These are phyloP conservation scores for Pholis gunnellus DNA, from an alignment of 2,113 vertebrate genomes.

Conservation along the genomic window DNA sequence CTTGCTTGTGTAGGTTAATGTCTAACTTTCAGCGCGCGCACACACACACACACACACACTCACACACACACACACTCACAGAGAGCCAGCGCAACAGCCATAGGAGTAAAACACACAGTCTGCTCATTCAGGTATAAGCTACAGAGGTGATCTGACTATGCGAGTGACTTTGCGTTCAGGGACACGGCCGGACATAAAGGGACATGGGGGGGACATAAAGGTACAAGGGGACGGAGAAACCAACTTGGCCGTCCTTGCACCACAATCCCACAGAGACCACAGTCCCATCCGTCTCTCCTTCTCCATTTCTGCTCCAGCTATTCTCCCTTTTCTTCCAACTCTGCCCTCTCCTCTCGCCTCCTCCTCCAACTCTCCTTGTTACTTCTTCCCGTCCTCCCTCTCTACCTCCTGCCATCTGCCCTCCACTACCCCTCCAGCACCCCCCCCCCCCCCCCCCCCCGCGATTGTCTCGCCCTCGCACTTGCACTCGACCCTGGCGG, in stretches of 20 bases:
- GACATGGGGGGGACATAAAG: slow-evolving; percentile 64
- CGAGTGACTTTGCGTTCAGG: slow-evolving; percentile 69
- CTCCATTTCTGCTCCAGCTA: slow-evolving; percentile 35
- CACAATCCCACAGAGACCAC: slow-evolving; percentile 80
- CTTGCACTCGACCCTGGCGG: slow-evolving; percentile 64
- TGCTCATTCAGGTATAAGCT: slow-evolving; percentile 62
- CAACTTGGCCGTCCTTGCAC: slow-evolving; percentile 92
- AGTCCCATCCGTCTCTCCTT: slow-evolving; percentile 72
- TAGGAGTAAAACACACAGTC: slow-evolving; percentile 58
- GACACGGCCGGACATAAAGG: slow-evolving; percentile 79
- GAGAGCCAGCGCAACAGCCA: slow-evolving; percentile 38
- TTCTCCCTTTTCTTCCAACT: slow-evolving; percentile 31
- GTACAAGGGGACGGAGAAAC: slow-evolving; percentile 66
- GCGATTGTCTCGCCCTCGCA: slow-evolving; percentile 53
- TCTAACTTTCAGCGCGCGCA: slow-evolving; percentile 51
- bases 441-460: background rate
- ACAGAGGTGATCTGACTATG: slow-evolving; percentile 67
- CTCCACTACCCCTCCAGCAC: background rate
- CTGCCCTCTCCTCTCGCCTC: slow-evolving; percentile 17
- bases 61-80: slow-evolving; percentile 3
- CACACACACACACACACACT: background rate
- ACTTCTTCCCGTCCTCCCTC: slow-evolving; percentile 16
- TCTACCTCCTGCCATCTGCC: slow-evolving; percentile 30
- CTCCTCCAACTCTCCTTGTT: slow-evolving; percentile 11
- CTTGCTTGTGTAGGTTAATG: slow-evolving; percentile 67